Conservation (phyloP, 2,113 vertebrate species). For the Macquaria ambigua region DNA sequence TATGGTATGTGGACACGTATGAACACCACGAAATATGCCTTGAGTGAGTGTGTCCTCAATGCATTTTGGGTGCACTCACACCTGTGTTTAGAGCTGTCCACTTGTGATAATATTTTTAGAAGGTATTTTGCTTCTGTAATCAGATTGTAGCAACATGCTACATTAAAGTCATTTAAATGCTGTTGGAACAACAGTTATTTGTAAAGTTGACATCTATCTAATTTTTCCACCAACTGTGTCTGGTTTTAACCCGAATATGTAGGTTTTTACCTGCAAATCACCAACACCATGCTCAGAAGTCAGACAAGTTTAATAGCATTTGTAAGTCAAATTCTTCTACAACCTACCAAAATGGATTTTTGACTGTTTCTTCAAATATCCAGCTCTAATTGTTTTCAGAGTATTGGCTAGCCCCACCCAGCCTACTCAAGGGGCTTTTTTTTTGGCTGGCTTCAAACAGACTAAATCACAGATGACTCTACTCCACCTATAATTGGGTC, state of each 20-base stretch:
- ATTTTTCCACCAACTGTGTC: not conserved
- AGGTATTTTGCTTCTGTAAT: not conserved
- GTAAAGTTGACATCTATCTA: not conserved
- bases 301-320: not conserved
- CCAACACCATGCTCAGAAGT: not conserved
- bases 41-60: not conserved
- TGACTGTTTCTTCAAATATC: slow-evolving; percentile 44
- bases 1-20: not conserved
- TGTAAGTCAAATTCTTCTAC: not conserved
- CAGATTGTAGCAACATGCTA: no score
- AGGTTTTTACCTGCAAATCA: not conserved
- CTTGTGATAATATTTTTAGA: not conserved
- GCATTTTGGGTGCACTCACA: not conserved
- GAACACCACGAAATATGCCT: not conserved
- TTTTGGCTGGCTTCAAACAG: slow-evolving; percentile 66
- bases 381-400: slow-evolving; percentile 61
- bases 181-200: not conserved
- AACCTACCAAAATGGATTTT: slow-evolving; percentile 8
- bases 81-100: not conserved
- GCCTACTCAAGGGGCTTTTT: slow-evolving; percentile 43
- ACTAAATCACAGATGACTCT: slow-evolving; percentile 72
- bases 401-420: slow-evolving; percentile 52
- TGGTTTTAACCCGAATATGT: not conserved
- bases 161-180: not conserved
- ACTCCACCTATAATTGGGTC: slow-evolving; percentile 79